These are phyloP conservation scores for Engraulis encrasicolus DNA, from an alignment of 2,113 vertebrate genomes.

Conservation along the genomic window DNA sequence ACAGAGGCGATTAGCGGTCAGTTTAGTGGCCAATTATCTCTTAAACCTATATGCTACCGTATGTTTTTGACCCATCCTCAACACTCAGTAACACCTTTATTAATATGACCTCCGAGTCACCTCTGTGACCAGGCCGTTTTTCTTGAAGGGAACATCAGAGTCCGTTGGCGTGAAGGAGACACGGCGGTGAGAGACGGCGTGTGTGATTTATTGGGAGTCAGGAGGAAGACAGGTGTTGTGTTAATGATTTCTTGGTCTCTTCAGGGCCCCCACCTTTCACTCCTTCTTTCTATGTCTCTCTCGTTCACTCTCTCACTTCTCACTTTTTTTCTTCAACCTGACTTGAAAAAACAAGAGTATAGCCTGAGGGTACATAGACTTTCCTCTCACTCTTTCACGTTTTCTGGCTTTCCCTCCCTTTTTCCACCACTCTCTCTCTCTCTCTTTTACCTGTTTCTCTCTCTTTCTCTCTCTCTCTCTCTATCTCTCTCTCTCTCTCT, in stretches of 20 bases:
- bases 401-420: neutral
- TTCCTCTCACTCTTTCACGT: neutral
- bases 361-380: conserved; percentile 30
- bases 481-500: conserved; percentile 21
- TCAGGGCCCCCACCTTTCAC: conserved; percentile 26
- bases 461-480: neutral
- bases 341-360: conserved; percentile 39
- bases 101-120: neutral
- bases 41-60: neutral
- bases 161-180: neutral
- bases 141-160: neutral
- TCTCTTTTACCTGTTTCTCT: conserved; percentile 40
- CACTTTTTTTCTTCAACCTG: neutral
- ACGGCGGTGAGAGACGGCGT: conserved; percentile 43
- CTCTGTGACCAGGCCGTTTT: conserved; percentile 14
- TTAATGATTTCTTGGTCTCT: conserved; percentile 68
- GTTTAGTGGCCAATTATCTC: neutral
- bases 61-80: neutral
- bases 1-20: too few relatives aligned
- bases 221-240: conserved; percentile 69
- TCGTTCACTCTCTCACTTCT: conserved; percentile 22
- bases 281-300: neutral
- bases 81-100: neutral
- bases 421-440: neutral
- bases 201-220: conserved; percentile 68